Base-by-base conservation (phyloP, 2,113 vertebrate species). In the Menidia beryllina region DNA sequence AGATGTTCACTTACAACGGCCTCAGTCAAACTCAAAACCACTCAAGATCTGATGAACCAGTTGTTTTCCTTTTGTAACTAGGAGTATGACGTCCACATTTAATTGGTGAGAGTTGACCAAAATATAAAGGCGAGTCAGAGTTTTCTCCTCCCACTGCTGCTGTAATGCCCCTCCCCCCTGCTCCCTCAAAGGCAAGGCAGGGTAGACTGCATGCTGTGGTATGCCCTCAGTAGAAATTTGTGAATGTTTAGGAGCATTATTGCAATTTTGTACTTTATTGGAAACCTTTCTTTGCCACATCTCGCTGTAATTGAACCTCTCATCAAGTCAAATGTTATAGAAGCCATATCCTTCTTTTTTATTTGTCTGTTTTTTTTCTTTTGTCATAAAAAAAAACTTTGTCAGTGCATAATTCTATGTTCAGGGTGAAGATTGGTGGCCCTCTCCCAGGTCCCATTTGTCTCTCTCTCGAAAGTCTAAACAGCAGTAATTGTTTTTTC, bases 131-230 rank as follows among this genome's bases (percentile, higher is more conserved):
- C 25, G 50, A 70, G 38, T 30, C 55, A 69, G 81, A 83, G 83
- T 76, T 59, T 87, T 82, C 89, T 88, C 89, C 89, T 83, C 88
- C 87, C 86, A 89, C 88, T 91, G 86, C 74, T 63, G 72, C 80
- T 87, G 75, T 88, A 68, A 72, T 67, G 82, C 71, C 77, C 77
- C 65, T 38, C 65, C 51, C 53, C 83, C 88, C 86, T 83, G 82
- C 72, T 83, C 87, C 76, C 79, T 59, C 57, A 68, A 79, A 81
- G 83, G 83, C 79, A 79, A 80, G 79, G 86, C 86, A 86, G 87
- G 90, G 83, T 89, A 84, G 88, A 91, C 88, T 91, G 88, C 91
- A 91, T 90, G 90, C 88, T 87, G 88, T 90, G 85, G 89, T 88
- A 88, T 85, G 82, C 85, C 89, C 88, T 89, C 77, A 90, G 86